These are phyloP conservation scores for Pemphigus obesinymphae DNA, from an alignment of 1,140 invertebrate genomes.

Conservation along the genomic window DNA sequence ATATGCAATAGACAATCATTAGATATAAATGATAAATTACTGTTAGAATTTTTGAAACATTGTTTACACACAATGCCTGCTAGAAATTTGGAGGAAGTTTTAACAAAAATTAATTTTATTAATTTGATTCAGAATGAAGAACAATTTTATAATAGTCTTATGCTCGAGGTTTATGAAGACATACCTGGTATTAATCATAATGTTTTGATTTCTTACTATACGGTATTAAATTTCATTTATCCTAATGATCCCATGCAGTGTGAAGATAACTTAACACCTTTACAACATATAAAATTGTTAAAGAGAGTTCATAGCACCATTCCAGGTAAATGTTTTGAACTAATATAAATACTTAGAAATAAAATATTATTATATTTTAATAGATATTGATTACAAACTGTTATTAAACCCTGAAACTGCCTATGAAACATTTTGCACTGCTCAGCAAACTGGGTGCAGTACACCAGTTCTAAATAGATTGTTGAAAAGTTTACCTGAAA, in stretches of 20 bases:
- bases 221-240: conserved; percentile 7
- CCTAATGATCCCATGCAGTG: neutral
- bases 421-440: conserved; percentile 21
- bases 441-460: conserved; percentile 20
- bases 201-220: conserved; percentile 27
- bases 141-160: neutral
- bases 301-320: conserved; percentile 37
- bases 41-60: conserved; percentile 16
- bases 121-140: neutral
- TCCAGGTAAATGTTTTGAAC: conserved; percentile 5
- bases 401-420: conserved; percentile 10
- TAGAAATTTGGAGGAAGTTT: conserved; percentile 14
- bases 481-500: conserved; percentile 26
- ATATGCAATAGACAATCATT: conserved; percentile 27
- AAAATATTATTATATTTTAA: neutral
- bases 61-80: neutral
- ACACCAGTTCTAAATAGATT: conserved; percentile 21
- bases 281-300: conserved; percentile 21
- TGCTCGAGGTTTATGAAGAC: conserved; percentile 2
- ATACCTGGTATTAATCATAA: conserved; percentile 17
- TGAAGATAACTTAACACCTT: neutral
- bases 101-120: neutral
- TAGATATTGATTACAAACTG: conserved; percentile 32
- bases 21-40: conserved; percentile 1
- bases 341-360: neutral